phyloP scores from a whole-genome alignment of 2,797 vertebrate genomes.

The Margarornis squamiger region DNA sequence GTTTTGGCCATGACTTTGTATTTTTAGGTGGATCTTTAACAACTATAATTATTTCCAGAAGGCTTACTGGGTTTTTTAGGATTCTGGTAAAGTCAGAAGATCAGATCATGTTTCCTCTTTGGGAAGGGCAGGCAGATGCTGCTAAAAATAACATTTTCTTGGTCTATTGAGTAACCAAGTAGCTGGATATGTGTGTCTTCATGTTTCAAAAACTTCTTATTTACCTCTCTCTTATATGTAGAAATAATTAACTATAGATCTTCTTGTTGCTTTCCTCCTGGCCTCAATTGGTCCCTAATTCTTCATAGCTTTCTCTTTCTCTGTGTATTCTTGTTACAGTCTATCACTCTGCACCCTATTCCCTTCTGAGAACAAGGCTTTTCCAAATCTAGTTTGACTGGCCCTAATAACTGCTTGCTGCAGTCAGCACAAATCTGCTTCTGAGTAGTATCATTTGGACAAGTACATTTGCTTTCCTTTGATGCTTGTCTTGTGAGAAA shows the following conservation, averaged over 20 bases:
- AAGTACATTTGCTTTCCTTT: neutral
- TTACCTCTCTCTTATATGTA: neutral
- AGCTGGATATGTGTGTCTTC: neutral
- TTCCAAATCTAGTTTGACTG: neutral
- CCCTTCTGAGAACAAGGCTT: neutral
- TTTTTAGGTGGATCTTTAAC: neutral
- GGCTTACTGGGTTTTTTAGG: neutral
- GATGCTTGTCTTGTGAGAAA: neutral
- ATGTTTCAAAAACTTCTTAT: neutral
- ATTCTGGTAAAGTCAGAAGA: neutral
- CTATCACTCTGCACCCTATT: neutral
- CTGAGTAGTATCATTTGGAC: neutral
- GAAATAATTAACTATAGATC: neutral
- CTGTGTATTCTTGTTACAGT: neutral
- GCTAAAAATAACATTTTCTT: neutral
- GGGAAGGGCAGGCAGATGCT: neutral
- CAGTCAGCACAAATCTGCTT: neutral
- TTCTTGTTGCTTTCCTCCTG: neutral
- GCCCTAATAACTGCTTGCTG: neutral
- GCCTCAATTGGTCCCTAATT: accelerated
- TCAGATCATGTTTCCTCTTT: neutral
- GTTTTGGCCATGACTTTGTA: neutral
- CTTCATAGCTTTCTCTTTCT: neutral
- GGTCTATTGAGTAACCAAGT: neutral
- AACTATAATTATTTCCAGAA: neutral